phyloP scores from a whole-genome alignment of 2,113 vertebrate genomes.

The Trichechus manatus region DNA sequence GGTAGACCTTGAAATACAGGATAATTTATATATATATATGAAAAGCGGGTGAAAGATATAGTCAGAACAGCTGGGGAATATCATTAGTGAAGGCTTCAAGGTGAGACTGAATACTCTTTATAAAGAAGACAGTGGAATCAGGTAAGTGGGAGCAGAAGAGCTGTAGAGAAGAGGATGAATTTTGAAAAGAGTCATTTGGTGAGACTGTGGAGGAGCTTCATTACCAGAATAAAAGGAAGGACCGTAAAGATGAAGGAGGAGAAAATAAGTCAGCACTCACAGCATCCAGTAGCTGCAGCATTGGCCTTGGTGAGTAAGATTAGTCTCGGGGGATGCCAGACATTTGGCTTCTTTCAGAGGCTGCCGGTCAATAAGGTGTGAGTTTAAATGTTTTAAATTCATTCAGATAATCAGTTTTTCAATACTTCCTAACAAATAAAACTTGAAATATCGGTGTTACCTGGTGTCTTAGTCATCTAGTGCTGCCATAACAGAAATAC shows the following conservation, averaged over 20 bases:
- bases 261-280: not conserved
- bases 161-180: not conserved
- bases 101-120: not conserved
- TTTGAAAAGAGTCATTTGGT: not conserved
- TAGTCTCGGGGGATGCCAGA: not conserved
- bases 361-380: not conserved
- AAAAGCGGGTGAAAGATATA: not conserved
- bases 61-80: not conserved
- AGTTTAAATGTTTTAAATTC: not conserved
- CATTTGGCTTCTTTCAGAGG: not conserved
- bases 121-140: not conserved
- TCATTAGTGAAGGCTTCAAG: not conserved
- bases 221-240: not conserved
- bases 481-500: no score
- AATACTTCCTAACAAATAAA: not conserved
- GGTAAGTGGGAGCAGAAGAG: not conserved
- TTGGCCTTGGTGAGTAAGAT: not conserved
- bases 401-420: not conserved
- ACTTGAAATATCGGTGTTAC: no score
- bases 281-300: not conserved
- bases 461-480: no score
- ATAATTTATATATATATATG: not conserved
- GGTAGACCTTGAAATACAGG: not conserved
- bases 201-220: not conserved
- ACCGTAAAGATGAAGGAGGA: not conserved